Evolutionary conservation across 2,888 invertebrate species (phyloP), one percentile per base, ranked within the genome.

Genomic region (Boloria euphrosyne): DNA sequence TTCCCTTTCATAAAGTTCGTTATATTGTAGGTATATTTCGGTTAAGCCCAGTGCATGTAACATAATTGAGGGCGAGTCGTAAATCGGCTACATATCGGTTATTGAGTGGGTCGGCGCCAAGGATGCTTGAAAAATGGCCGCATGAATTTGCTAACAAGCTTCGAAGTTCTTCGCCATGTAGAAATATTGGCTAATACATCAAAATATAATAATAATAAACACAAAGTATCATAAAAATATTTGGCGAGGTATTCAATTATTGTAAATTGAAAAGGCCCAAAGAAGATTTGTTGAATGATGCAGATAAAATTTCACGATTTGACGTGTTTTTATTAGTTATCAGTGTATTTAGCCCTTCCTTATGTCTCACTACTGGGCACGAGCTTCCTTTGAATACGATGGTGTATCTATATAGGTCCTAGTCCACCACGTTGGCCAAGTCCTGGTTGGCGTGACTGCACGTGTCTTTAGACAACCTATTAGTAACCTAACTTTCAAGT

Each of bases 271-370:
- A 16, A 16, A 47, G 4, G 47, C 47, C 13, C 1, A 16, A 47
- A 47, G 16, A 47, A n/a, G 4, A 58, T 80, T 83, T 79, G 79
- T 78, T 84, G 10, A 31, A 53, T 62, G 47, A 53, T 17, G 79
- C 81, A 80, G 80, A 80, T 78, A 79, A n/a, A n/a, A 83, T 85
- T 86, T 83, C 82, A 83, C 84, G 80, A 82, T 77, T 78, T 72
- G 70, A 76, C 75, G 78, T 81, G 80, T 79, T 79, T n/a, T 22
- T 22, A 22, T 22, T 22, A 22, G 22, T 22, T 22, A 22, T 22
- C 22, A 22, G 22, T 22, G 3, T n/a, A 22, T 22, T 22, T 22
- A 22, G 22, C 3, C 22, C 22, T 22, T 22, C 22, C 3, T 22
- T 22, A 22, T 22, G 22, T 22, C 22, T 22, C 22, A 22, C 22